Evolutionary conservation across 2,888 invertebrate genomes (phyloP).

Genomic region (Frankliniella fusca): DNA sequence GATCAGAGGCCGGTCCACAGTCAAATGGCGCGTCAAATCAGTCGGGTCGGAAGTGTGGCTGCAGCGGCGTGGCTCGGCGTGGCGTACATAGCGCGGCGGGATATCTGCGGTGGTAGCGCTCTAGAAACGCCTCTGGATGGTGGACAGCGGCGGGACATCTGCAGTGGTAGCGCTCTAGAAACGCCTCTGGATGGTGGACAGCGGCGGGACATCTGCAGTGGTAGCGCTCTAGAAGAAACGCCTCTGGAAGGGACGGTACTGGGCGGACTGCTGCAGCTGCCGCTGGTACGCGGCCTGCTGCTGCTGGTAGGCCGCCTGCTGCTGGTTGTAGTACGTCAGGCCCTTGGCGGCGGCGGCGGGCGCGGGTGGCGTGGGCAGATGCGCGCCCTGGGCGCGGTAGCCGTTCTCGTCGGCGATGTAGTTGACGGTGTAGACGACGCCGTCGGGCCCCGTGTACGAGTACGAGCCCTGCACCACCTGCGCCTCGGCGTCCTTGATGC

Average conservation of each 20-base stretch:
- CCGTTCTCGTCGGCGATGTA: constrained; percentile 25
- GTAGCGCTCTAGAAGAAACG: neutral
- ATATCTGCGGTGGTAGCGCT: too few relatives aligned
- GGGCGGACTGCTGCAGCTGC: neutral
- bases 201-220: too few relatives aligned
- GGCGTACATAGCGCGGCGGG: neutral
- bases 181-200: neutral
- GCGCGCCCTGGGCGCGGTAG: constrained; percentile 1
- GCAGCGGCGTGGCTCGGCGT: neutral
- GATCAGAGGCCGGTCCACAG: neutral
- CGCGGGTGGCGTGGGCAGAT: constrained; percentile 17
- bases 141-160: neutral
- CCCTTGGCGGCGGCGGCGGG: neutral
- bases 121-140: neutral
- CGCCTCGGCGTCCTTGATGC: constrained; percentile 9
- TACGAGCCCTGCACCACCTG: constrained; percentile 25
- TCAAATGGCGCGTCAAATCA: neutral
- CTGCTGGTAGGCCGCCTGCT: neutral
- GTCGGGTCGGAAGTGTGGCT: neutral
- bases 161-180: neutral
- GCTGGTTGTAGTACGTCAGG: neutral
- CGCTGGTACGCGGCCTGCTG: neutral
- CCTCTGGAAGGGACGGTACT: neutral
- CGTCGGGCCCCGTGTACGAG: constrained; percentile 19
- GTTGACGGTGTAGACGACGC: constrained; percentile 15